A percentile compares a stretch with the other conserved stretches of the same genome.
Conservation (phyloP, 1,140 invertebrate species). For the Ephestia elutella region DNA sequence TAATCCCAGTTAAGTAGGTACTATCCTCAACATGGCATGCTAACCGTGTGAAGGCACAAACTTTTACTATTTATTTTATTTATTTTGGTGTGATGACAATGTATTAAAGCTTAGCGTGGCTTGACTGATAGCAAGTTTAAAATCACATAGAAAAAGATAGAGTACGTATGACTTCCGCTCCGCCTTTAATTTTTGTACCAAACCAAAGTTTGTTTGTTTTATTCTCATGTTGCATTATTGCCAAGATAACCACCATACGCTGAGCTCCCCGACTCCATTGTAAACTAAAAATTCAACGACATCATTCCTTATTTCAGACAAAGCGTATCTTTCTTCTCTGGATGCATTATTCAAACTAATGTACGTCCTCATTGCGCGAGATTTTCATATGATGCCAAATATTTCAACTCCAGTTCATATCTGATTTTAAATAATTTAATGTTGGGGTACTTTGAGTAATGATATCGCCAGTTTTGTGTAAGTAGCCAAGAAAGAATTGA, state of each 20-base stretch:
- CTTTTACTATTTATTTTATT: no score
- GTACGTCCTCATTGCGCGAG: background rate
- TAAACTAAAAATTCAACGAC: constrained; percentile 5
- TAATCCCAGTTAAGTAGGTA: no score
- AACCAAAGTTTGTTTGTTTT: constrained; percentile 3
- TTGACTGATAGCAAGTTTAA: no score
- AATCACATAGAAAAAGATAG: no score
- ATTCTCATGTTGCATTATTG: constrained; percentile 11
- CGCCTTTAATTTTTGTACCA: background rate
- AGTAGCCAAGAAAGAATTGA: constrained; percentile 1
- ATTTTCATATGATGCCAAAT: constrained; percentile 5
- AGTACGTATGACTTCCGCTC: background rate
- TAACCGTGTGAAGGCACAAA: no score
- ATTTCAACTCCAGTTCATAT: background rate
- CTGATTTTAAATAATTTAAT: constrained; percentile 5
- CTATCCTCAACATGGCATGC: no score
- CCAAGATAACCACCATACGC: constrained; percentile 10
- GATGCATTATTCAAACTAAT: constrained; percentile 4
- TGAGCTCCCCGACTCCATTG: constrained; percentile 2
- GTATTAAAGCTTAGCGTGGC: no score
- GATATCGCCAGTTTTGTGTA: background rate
- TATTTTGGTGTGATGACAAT: no score
- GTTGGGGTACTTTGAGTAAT: constrained; percentile 3
- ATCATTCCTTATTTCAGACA: background rate
- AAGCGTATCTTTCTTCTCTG: background rate